Evolutionary conservation across 1,140 invertebrate species (phyloP).

Genomic region (Cryptotermes secundus): DNA sequence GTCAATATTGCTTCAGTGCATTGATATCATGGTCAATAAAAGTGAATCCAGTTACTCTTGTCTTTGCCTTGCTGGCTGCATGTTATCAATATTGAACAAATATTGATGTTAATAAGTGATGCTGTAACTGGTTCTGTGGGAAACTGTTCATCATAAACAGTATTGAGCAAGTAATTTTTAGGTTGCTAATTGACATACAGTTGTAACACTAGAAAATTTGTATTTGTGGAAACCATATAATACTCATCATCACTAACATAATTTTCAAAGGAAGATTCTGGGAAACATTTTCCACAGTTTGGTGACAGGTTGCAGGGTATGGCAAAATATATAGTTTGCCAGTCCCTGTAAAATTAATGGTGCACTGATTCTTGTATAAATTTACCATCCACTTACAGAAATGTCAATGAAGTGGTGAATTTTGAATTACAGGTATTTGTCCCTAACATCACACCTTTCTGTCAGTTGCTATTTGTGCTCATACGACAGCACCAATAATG

Average conservation of each 20-base stretch:
- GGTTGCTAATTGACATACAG: neutral
- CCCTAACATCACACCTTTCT: too few relatives aligned
- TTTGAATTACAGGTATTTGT: too few relatives aligned
- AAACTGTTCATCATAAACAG: neutral
- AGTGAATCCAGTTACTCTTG: neutral
- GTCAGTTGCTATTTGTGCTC: neutral
- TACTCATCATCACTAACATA: neutral
- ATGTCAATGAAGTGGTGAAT: too few relatives aligned
- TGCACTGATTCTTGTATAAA: neutral
- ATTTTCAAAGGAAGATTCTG: slow-evolving; percentile 5
- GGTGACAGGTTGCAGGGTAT: neutral
- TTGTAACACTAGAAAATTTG: neutral
- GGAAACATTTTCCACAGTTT: slow-evolving; percentile 13
- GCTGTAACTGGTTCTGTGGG: neutral
- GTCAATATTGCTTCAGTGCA: neutral
- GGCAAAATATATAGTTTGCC: neutral
- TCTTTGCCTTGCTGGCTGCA: neutral
- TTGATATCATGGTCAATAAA: neutral
- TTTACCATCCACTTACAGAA: neutral
- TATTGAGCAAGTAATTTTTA: neutral
- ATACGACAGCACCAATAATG: neutral
- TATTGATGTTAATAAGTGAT: slow-evolving; percentile 16
- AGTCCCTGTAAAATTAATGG: slow-evolving; percentile 5
- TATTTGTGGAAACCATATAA: neutral
- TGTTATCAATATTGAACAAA: neutral